Evolutionary conservation across 2,113 vertebrate genomes (phyloP), one percentile per base, ranked within the genome.

Genomic region (Perca schrenkii): DNA sequence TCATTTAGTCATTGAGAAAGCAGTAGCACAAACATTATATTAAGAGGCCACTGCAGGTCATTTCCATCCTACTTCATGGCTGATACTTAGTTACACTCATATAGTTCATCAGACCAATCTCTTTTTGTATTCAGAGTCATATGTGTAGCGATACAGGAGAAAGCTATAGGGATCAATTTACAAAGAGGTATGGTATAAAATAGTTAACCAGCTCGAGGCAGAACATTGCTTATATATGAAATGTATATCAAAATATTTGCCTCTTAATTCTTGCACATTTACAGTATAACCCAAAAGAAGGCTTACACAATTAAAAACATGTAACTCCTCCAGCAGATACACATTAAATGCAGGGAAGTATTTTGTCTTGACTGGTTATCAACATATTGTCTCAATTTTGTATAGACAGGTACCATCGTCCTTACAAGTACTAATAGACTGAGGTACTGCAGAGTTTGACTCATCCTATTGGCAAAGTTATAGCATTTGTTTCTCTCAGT

Each of bases 281-380:
- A 36, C 60, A 60, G 25, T 65, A 40, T 69, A 75, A 80, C 36
- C 13, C 58, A 40, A 82, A 67, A 75, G 17, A 11, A 77, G 53
- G 50, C 74, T 86, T 77, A 82, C 22, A 40, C 25, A 68, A 46
- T 62, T 52, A 67, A 65, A 74, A 75, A 67, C 36, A n/a, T 34
- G 43, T 28, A 77, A 36, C 8, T 8, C n/a, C 63, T 85, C 46
- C 77, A 65, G 15, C 61, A 83, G 62, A 89, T 25, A 74, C 56
- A 73, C 73, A 74, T 52, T 71, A 71, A 54, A 31, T n/a, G 60
- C 64, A 66, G 66, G 54, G 66, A 87, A 60, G 16, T 58, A 69
- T 70, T 83, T 87, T 66, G 58, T 87, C 78, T 60, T 74, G 70
- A 77, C 46, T 81, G 40, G 78, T 74, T 81, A 86, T 79, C 40